Evolutionary conservation across 2,888 invertebrate species (phyloP).

Genomic region (Torymus texanus): DNA sequence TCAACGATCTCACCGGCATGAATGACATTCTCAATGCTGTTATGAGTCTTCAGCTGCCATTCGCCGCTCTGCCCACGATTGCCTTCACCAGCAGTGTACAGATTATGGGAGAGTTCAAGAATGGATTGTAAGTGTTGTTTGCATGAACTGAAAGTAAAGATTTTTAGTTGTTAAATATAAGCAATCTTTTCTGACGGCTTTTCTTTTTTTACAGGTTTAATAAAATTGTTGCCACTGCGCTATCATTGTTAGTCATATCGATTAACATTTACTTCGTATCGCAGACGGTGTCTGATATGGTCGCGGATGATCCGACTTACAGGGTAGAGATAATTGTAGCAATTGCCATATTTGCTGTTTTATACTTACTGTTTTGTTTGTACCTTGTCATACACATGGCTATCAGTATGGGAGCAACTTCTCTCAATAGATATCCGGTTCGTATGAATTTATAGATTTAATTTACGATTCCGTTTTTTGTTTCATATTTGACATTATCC

Average conservation of each 20-base stretch:
- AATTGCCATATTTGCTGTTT: slow-evolving; percentile 78
- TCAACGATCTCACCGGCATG: slow-evolving; percentile 85
- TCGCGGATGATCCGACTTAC: slow-evolving; percentile 75
- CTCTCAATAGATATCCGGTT: slow-evolving; percentile 77
- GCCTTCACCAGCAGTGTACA: slow-evolving; percentile 87
- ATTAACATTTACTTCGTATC: slow-evolving; percentile 89
- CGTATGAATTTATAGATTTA: slow-evolving; percentile 57
- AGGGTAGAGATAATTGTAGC: slow-evolving; percentile 69
- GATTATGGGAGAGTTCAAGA: slow-evolving; percentile 91
- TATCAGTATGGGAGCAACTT: slow-evolving; percentile 80
- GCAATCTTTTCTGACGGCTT: background rate
- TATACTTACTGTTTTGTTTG: slow-evolving; percentile 84
- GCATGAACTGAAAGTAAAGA: background rate
- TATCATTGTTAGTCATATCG: slow-evolving; percentile 83
- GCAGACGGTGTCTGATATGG: slow-evolving; percentile 77
- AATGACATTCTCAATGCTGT: slow-evolving; percentile 91
- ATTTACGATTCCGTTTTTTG: slow-evolving; percentile 14
- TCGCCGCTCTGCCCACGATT: slow-evolving; percentile 90
- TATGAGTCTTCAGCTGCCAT: slow-evolving; percentile 91
- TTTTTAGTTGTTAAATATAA: background rate
- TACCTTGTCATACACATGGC: slow-evolving; percentile 86
- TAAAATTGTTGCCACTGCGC: slow-evolving; percentile 81
- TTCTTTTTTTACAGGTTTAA: slow-evolving; percentile 78
- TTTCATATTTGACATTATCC: slow-evolving; percentile 33
- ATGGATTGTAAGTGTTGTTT: slow-evolving; percentile 81